phyloP scores from a whole-genome alignment of 2,113 vertebrate genomes.

The Onychorhynchus coronatus region DNA sequence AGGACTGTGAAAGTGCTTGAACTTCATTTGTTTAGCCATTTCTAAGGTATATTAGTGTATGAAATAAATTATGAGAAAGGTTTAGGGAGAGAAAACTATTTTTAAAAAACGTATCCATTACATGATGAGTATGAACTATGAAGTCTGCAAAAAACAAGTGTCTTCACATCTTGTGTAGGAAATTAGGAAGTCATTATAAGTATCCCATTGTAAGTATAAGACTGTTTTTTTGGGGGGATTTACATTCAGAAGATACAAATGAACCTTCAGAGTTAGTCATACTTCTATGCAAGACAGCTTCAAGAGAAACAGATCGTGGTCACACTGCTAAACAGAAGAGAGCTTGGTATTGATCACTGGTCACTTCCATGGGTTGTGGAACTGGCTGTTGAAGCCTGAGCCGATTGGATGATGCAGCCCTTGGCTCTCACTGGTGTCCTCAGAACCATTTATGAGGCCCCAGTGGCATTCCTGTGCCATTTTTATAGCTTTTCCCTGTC shows the following conservation, averaged over 20 bases:
- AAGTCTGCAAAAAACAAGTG: neutral
- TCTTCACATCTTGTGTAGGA: neutral
- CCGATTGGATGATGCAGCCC: neutral
- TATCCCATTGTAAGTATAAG: neutral
- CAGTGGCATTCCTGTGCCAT: neutral
- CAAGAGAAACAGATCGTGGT: rapidly evolving
- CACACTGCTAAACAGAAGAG: neutral
- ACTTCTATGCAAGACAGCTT: neutral
- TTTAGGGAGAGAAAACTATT: neutral
- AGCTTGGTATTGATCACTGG: neutral
- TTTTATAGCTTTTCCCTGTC: neutral
- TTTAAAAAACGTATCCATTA: neutral
- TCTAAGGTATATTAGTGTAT: neutral
- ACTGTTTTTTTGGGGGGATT: neutral
- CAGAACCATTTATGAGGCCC: neutral
- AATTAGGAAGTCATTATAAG: neutral
- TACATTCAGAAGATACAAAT: neutral
- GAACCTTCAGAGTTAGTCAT: neutral
- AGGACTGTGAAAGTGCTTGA: neutral
- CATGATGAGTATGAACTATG: neutral
- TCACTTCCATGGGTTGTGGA: neutral
- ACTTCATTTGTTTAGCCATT: neutral
- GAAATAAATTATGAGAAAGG: neutral
- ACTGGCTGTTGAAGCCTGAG: neutral
- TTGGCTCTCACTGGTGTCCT: neutral